Evolutionary conservation across 2,888 invertebrate genomes (phyloP).

Genomic region (Trichopoda pennipes): DNA sequence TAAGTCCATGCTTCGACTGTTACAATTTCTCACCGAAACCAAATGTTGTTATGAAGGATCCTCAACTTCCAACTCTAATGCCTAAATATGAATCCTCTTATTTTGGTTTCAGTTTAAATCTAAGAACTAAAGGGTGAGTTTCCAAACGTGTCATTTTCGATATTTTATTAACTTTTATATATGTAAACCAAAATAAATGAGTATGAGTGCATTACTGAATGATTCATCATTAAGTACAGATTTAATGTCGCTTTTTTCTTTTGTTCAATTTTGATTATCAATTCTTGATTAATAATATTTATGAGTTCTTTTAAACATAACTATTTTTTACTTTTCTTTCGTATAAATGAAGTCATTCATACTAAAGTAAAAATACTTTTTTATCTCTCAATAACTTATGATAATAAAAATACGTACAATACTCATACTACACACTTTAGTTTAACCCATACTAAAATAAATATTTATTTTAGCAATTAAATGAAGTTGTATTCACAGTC

Average conservation of each 20-base stretch:
- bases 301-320: slow-evolving; percentile 12
- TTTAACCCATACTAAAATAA: slow-evolving; percentile 24
- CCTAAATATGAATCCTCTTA: slow-evolving; percentile 79
- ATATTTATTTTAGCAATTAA: slow-evolving; percentile 5
- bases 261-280: slow-evolving; percentile 24
- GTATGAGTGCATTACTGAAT: neutral
- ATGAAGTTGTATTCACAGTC: slow-evolving; percentile 12
- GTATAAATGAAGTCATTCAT: slow-evolving; percentile 55
- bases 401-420: slow-evolving; percentile 19
- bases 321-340: slow-evolving; percentile 3
- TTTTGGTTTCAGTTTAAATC: slow-evolving; percentile 78
- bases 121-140: slow-evolving; percentile 78
- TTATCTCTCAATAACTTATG: slow-evolving; percentile 36
- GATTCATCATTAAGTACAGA: slow-evolving; percentile 32
- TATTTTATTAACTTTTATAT: neutral
- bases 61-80: slow-evolving; percentile 74
- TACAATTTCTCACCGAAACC: slow-evolving; percentile 80
- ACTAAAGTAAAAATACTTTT: slow-evolving; percentile 24
- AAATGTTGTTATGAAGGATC: slow-evolving; percentile 78
- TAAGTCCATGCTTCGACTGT: slow-evolving; percentile 58
- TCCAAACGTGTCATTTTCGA: neutral
- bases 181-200: neutral
- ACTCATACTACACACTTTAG: slow-evolving; percentile 15
- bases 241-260: slow-evolving; percentile 15
- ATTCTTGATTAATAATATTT: slow-evolving; percentile 26